Conservation (phyloP, 2,888 invertebrate genomes). For the Osmoderma eremita region DNA sequence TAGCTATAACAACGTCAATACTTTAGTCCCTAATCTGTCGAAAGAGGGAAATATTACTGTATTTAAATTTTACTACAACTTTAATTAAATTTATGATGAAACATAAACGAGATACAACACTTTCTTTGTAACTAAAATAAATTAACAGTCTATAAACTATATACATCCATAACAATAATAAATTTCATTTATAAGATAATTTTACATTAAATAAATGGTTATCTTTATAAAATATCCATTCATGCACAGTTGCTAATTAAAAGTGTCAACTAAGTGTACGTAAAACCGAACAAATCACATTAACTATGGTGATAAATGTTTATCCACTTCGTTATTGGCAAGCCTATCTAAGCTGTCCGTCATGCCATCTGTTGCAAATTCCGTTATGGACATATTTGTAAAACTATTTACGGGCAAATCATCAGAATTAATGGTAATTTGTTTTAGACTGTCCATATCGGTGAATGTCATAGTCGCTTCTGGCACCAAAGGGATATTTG, state of each 20-base stretch:
- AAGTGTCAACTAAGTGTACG: too few species aligned
- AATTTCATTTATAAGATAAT: too few species aligned
- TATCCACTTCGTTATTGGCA: slow-evolving; percentile 63
- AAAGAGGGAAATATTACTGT: too few species aligned
- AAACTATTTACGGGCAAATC: slow-evolving; percentile 58
- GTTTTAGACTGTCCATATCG: slow-evolving; percentile 63
- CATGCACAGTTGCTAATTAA: too few species aligned
- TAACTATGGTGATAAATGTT: slow-evolving; percentile 25
- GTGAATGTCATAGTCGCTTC: slow-evolving; percentile 55
- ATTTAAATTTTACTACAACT: too few species aligned
- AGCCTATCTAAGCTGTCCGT: slow-evolving; percentile 68
- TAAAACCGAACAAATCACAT: background rate
- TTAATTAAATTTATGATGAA: background rate
- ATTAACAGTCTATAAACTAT: slow-evolving; percentile 29
- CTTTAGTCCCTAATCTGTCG: too few species aligned
- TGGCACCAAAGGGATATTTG: slow-evolving; percentile 35
- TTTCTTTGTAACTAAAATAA: slow-evolving; percentile 21
- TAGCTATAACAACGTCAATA: too few species aligned
- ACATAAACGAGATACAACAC: background rate
- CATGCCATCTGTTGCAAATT: slow-evolving; percentile 62
- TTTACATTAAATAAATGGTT: too few species aligned
- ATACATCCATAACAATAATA: background rate
- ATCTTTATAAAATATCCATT: too few species aligned
- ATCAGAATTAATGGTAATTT: slow-evolving; percentile 61
- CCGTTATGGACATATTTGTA: slow-evolving; percentile 64